Conservation (phyloP, 2,888 invertebrate genomes). For the Agrenia bidenticulata region DNA sequence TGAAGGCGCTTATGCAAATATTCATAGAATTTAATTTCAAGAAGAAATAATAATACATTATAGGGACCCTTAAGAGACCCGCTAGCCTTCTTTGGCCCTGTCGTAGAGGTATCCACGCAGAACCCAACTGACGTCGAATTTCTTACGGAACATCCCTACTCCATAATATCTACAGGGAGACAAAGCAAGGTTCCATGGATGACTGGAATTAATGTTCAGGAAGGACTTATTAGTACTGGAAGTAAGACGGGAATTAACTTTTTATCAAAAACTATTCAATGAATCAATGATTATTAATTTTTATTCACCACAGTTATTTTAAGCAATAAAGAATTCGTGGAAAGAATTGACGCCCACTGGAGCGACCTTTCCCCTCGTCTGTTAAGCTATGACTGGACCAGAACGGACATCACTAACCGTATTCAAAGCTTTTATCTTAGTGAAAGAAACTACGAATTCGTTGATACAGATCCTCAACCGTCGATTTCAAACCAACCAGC, state of each 20-base stretch:
- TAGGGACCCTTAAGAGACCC: slow-evolving; percentile 32
- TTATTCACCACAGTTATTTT: slow-evolving; percentile 28
- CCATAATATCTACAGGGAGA: slow-evolving; percentile 34
- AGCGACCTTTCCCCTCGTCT: slow-evolving; percentile 26
- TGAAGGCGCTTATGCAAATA: too few species aligned
- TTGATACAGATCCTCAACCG: background rate
- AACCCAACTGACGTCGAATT: slow-evolving; percentile 33
- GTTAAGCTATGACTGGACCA: slow-evolving; percentile 31
- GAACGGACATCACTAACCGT: slow-evolving; percentile 39
- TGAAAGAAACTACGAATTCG: slow-evolving; percentile 35
- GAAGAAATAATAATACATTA: background rate
- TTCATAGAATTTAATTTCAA: background rate
- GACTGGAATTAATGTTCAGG: slow-evolving; percentile 41
- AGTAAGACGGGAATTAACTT: slow-evolving; percentile 20
- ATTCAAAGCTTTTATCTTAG: slow-evolving; percentile 38
- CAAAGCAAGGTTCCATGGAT: slow-evolving; percentile 45
- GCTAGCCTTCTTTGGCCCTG: slow-evolving; percentile 36
- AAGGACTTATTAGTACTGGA: slow-evolving; percentile 41
- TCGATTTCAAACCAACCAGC: background rate
- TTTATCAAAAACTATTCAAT: background rate
- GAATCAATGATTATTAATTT: too few species aligned
- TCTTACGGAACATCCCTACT: slow-evolving; percentile 43
- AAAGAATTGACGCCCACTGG: slow-evolving; percentile 37
- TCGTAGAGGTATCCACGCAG: slow-evolving; percentile 30
- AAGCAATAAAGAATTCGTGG: slow-evolving; percentile 32